These are phyloP conservation scores for Adelges cooleyi DNA, from an alignment of 1,140 invertebrate genomes.

Conservation along the genomic window DNA sequence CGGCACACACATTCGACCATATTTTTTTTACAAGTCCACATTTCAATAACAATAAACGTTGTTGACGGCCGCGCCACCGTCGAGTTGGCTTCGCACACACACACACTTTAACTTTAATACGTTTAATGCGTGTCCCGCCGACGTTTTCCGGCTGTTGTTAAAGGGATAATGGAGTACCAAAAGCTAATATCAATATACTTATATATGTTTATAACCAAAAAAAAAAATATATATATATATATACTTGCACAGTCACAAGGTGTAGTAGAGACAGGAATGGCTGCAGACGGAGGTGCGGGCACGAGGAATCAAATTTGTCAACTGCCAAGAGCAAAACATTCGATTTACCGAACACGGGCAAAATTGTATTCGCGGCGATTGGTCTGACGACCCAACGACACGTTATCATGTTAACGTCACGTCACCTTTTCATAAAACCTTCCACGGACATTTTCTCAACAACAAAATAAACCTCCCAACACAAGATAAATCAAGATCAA, in stretches of 20 bases:
- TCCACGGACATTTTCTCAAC: no score
- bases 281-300: background rate
- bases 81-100: background rate
- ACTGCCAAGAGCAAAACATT: background rate
- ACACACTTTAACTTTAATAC: background rate
- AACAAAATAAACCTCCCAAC: no score
- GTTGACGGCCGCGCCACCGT: no score
- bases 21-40: background rate
- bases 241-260: background rate
- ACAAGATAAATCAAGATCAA: no score
- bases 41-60: slow-evolving; percentile 8
- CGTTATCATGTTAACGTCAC: no score
- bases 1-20: background rate
- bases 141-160: background rate
- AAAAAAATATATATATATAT: background rate
- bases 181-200: background rate
- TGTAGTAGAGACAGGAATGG: background rate
- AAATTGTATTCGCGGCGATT: no score
- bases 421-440: no score
- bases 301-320: background rate
- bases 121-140: background rate
- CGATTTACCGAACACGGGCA: background rate
- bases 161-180: slow-evolving; percentile 10
- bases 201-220: no score
- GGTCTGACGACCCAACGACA: no score